These are phyloP conservation scores for Natrix natrix DNA, from an alignment of 2,797 vertebrate species.

Conservation along the genomic window DNA sequence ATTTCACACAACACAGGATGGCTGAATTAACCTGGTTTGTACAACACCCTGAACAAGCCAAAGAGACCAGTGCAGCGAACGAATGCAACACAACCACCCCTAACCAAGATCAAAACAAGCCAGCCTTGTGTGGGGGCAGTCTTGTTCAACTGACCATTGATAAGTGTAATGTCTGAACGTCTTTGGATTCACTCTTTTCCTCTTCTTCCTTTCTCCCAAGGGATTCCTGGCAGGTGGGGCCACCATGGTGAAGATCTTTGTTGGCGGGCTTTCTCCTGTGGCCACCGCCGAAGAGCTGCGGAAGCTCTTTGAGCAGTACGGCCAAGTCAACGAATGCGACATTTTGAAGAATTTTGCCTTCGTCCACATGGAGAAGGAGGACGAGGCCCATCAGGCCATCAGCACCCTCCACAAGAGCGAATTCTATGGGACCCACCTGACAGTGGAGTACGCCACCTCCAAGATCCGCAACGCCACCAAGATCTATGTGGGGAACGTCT, in stretches of 20 bases:
- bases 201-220: too few relatives aligned
- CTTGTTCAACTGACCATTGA: background rate
- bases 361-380: conserved; percentile 75
- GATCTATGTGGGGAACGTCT: conserved; percentile 75
- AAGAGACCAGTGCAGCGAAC: background rate
- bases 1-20: background rate
- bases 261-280: conserved; percentile 69
- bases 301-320: conserved; percentile 68
- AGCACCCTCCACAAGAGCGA: conserved; percentile 68
- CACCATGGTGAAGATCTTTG: conserved; percentile 75
- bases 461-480: conserved; percentile 76
- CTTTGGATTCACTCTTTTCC: background rate
- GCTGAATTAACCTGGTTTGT: background rate
- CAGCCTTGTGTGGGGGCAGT: background rate
- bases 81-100: background rate
- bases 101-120: background rate
- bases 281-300: conserved; percentile 68
- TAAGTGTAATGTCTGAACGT: background rate
- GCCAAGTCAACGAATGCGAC: conserved; percentile 73
- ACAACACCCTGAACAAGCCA: background rate
- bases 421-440: conserved; percentile 70
- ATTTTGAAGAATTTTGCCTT: conserved; percentile 75
- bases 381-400: conserved; percentile 70
- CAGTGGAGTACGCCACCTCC: conserved; percentile 73
- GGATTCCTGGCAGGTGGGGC: background rate